phyloP scores from a whole-genome alignment of 1,140 invertebrate species.

The Mizuhopecten yessoensis region DNA sequence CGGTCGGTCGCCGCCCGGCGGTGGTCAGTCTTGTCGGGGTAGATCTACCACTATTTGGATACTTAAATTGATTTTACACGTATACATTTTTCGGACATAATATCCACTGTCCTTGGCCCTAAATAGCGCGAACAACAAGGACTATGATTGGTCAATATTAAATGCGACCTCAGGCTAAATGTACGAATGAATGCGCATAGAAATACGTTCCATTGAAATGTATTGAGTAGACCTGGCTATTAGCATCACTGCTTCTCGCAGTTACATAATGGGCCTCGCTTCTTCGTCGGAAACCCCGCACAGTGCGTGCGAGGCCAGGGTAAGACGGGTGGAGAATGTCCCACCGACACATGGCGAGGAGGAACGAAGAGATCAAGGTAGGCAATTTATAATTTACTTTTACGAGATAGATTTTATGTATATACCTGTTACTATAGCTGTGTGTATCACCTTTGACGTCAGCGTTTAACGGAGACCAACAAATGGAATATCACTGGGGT shows the following conservation, averaged over 20 bases:
- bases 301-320: not conserved
- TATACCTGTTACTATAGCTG: not conserved
- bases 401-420: not conserved
- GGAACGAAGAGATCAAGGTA: not conserved
- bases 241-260: not conserved
- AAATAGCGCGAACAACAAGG: constrained; percentile 12
- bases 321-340: not conserved
- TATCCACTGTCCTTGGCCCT: not conserved
- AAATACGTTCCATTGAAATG: constrained; percentile 24
- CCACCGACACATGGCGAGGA: not conserved
- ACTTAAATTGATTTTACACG: constrained; percentile 1
- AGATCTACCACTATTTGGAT: constrained; percentile 16
- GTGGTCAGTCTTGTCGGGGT: constrained; percentile 16
- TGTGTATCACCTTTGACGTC: not conserved
- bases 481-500: not conserved
- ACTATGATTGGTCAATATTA: constrained; percentile 9
- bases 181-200: constrained; percentile 37
- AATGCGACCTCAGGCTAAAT: not conserved
- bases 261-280: constrained; percentile 24
- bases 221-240: constrained; percentile 20
- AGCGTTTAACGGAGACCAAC: not conserved
- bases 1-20: not conserved
- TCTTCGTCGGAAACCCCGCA: not conserved
- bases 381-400: not conserved
- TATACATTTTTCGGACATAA: constrained; percentile 39